Conservation (phyloP, 2,888 invertebrate genomes). For the Synergus gifuensis region DNA sequence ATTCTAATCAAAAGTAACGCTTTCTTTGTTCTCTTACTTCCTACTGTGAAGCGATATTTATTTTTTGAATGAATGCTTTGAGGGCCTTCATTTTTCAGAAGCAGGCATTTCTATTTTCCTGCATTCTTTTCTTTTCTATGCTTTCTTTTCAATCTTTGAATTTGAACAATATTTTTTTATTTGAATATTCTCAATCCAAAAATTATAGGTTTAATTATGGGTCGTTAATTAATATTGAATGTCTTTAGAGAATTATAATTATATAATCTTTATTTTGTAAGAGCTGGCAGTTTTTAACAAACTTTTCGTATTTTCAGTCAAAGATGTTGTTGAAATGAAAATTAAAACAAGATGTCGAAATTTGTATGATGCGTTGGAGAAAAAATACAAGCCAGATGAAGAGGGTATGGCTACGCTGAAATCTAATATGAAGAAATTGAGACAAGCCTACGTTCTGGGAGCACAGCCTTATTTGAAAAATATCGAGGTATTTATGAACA, state of each 20-base stretch:
- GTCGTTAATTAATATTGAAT: background rate
- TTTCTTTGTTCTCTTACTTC: constrained; percentile 25
- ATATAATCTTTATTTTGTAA: background rate
- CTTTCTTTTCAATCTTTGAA: background rate
- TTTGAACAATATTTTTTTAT: background rate
- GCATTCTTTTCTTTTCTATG: background rate
- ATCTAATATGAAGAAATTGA: constrained; percentile 57
- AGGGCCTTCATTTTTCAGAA: background rate
- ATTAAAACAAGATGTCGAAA: constrained; percentile 59
- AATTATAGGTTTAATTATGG: background rate
- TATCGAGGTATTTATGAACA: constrained; percentile 63
- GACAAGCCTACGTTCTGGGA: constrained; percentile 57
- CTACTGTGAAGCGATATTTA: too few relatives aligned
- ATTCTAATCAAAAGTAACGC: constrained; percentile 25
- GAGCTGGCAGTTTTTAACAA: background rate
- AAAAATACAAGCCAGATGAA: constrained; percentile 57
- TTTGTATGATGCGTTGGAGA: constrained; percentile 60
- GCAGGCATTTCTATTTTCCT: background rate
- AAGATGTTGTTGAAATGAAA: constrained; percentile 59
- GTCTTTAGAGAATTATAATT: background rate
- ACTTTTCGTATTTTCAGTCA: constrained; percentile 59
- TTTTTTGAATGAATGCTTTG: background rate
- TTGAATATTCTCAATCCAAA: background rate
- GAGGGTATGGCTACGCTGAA: constrained; percentile 53
- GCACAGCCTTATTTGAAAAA: constrained; percentile 58